Conservation (phyloP, 2,797 vertebrate genomes). For the Malurus splendens region DNA sequence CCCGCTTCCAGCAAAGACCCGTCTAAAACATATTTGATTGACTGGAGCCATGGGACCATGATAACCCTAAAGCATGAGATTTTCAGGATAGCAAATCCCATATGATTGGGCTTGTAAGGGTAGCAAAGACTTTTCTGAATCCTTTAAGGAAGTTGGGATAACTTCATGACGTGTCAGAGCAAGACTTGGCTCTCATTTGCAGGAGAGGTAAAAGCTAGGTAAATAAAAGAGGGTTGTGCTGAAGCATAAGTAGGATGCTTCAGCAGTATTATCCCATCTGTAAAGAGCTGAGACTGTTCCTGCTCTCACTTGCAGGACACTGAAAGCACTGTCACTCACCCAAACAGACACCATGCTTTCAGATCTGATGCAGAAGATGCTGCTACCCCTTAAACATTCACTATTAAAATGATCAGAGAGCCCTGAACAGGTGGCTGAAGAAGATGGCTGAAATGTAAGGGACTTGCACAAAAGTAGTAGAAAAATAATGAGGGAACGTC, state of each 20-base stretch:
- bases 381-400: not conserved
- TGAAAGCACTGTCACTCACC: not conserved
- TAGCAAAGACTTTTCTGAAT: not conserved
- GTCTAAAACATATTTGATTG: not conserved
- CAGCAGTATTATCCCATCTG: not conserved
- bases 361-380: not conserved
- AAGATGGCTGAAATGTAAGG: not conserved
- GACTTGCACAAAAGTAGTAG: not conserved
- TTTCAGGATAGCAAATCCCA: not conserved
- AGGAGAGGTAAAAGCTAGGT: not conserved
- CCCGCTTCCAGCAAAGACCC: not conserved
- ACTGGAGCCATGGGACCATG: not conserved
- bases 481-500: not conserved
- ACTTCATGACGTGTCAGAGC: slow-evolving; percentile 20
- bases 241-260: not conserved
- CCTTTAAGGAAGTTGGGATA: not conserved
- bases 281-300: not conserved
- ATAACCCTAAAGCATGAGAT: not conserved
- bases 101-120: not conserved
- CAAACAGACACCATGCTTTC: not conserved
- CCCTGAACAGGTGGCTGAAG: not conserved
- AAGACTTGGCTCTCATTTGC: not conserved
- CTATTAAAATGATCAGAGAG: not conserved
- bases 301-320: not conserved
- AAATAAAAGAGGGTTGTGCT: not conserved